Evolutionary conservation across 2,888 invertebrate species (phyloP).

Genomic region (Dendrolimus houi): DNA sequence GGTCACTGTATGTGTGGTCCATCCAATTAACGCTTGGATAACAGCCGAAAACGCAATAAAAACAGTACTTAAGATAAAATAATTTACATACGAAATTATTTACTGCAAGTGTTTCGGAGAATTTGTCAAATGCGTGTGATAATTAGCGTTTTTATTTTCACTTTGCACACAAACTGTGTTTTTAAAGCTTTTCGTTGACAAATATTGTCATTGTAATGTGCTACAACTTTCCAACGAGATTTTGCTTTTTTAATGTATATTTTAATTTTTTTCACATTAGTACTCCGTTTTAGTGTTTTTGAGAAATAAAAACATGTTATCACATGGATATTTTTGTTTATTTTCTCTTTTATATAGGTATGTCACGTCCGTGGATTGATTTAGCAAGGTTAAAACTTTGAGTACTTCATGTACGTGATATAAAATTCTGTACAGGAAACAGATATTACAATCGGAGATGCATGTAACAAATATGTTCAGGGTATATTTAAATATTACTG

Average conservation of each 20-base stretch:
- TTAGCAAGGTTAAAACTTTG: too few relatives aligned
- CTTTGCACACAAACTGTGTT: not conserved
- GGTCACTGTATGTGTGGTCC: not conserved
- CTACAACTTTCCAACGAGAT: too few relatives aligned
- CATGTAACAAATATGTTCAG: too few relatives aligned
- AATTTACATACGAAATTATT: not conserved
- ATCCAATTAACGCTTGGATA: conserved; percentile 1
- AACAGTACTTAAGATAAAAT: not conserved
- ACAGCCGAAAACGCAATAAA: not conserved
- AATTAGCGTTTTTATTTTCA: not conserved
- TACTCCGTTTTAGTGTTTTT: not conserved
- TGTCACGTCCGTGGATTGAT: too few relatives aligned
- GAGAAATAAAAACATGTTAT: not conserved
- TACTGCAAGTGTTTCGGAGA: not conserved
- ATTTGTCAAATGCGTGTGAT: not conserved
- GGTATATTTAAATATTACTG: too few relatives aligned
- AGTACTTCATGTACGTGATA: too few relatives aligned
- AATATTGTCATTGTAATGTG: not conserved
- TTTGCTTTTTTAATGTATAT: too few relatives aligned
- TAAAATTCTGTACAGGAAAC: too few relatives aligned
- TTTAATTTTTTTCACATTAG: not conserved
- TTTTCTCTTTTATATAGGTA: too few relatives aligned
- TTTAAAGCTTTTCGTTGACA: not conserved
- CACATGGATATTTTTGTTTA: too few relatives aligned
- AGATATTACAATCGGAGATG: too few relatives aligned